Conservation (phyloP, 35 echinoderm and acorn worm genomes). For the Strongylocentrotus purpuratus region DNA sequence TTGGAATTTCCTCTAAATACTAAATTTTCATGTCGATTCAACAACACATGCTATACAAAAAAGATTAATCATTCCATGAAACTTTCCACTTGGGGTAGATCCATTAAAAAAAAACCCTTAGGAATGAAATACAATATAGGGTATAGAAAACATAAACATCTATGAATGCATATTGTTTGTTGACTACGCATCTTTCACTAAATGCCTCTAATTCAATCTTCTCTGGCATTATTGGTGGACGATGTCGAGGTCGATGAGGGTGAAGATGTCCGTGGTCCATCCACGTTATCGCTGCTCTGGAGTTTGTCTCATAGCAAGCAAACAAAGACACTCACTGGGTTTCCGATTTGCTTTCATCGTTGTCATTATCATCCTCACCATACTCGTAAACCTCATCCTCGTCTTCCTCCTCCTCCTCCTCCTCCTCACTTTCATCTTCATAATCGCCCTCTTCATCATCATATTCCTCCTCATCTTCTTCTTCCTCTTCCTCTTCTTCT, state of each 20-base stretch:
- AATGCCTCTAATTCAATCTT: background rate
- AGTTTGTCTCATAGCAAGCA: background rate
- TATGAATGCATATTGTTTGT: too few relatives aligned
- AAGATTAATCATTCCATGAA: background rate
- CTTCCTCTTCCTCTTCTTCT: background rate
- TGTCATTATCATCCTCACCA: too few relatives aligned
- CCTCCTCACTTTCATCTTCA: too few relatives aligned
- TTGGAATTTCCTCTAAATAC: too few relatives aligned
- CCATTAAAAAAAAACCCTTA: background rate
- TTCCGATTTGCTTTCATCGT: background rate
- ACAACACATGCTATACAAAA: too few relatives aligned
- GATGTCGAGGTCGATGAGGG: background rate
- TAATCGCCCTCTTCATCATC: too few relatives aligned
- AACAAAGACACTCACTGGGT: background rate
- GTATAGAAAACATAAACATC: background rate
- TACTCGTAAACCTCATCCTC: too few relatives aligned
- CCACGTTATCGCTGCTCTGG: background rate
- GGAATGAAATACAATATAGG: background rate
- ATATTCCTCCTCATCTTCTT: conserved; percentile 1
- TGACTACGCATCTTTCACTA: background rate
- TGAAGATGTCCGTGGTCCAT: background rate
- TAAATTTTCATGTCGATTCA: too few relatives aligned
- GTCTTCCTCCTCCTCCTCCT: too few relatives aligned
- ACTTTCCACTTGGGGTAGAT: background rate
- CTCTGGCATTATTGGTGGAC: background rate